Conservation (phyloP, 2,113 vertebrate species). For the Amphiprion ocellaris region DNA sequence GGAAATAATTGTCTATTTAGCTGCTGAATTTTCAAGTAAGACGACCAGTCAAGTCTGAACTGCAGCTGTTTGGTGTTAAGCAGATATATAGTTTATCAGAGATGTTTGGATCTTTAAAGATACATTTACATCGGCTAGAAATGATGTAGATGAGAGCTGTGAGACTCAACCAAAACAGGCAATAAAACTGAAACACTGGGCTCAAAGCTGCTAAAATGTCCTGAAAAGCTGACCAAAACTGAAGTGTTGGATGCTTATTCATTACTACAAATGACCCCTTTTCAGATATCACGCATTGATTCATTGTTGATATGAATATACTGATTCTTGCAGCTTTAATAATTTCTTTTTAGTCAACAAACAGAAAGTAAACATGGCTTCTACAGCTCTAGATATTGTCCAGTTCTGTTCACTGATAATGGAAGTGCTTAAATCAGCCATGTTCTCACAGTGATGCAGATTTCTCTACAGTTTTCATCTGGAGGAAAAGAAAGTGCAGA, state of each 20-base stretch:
- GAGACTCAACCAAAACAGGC: background rate
- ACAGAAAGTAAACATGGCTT: background rate
- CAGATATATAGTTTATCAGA: too few relatives aligned
- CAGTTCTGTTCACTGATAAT: background rate
- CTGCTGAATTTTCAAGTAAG: too few relatives aligned
- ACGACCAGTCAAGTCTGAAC: too few relatives aligned
- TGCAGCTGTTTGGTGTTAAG: too few relatives aligned
- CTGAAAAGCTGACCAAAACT: too few relatives aligned
- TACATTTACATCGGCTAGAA: background rate
- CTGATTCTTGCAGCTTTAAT: too few relatives aligned
- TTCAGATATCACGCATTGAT: too few relatives aligned
- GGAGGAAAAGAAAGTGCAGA: background rate
- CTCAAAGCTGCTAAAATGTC: background rate
- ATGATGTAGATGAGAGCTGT: background rate
- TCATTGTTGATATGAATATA: too few relatives aligned
- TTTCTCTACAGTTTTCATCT: constrained; percentile 7
- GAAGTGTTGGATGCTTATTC: too few relatives aligned
- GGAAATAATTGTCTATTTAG: too few relatives aligned
- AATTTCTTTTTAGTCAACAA: background rate
- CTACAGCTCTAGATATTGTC: background rate
- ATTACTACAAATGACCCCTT: too few relatives aligned
- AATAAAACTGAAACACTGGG: background rate
- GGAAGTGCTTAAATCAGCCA: background rate
- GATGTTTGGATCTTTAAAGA: too few relatives aligned
- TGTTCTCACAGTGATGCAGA: background rate